Percentiles rank a stretch among this genome's conserved stretches.
Evolutionary conservation across 53 echinoderm and acorn worm species (phyloP).

Genomic region (Paracentrotus lividus): DNA sequence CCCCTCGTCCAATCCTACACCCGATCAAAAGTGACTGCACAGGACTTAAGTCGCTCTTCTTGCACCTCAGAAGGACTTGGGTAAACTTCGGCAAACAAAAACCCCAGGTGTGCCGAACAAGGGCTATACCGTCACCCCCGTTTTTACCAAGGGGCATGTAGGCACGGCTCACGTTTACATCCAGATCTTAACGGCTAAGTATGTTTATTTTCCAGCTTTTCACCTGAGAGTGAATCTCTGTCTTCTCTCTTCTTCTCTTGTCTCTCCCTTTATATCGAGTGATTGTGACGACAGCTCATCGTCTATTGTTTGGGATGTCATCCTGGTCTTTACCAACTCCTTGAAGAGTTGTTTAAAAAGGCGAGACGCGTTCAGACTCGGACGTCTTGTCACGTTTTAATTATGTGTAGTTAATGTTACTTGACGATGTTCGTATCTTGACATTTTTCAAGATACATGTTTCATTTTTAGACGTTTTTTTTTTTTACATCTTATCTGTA

Average conservation of each 20-base stretch:
- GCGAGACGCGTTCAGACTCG: not conserved
- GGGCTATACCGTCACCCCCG: constrained; percentile 25
- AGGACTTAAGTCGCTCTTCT: not conserved
- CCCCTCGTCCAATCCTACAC: not conserved
- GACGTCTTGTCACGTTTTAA: not conserved
- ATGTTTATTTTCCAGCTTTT: constrained; percentile 70
- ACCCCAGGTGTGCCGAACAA: constrained; percentile 57
- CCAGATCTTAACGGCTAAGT: constrained; percentile 65
- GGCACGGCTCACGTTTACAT: constrained; percentile 58
- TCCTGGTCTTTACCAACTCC: not conserved
- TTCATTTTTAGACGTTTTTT: no score
- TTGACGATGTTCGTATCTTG: no score
- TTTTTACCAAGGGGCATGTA: constrained; percentile 48
- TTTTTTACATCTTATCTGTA: no score
- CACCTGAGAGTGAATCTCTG: constrained; percentile 52
- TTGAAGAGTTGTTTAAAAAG: constrained; percentile 26
- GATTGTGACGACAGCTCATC: constrained; percentile 36
- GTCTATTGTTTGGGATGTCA: constrained; percentile 64
- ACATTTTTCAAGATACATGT: no score
- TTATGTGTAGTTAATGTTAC: no score
- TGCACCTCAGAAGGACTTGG: constrained; percentile 19
- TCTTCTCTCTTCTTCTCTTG: constrained; percentile 20
- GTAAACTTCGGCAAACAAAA: constrained; percentile 28
- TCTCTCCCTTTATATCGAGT: constrained; percentile 28
- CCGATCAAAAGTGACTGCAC: constrained; percentile 41